Percentiles rank a stretch among this genome's conserved stretches.
Conservation (phyloP, 2,888 invertebrate species). For the Willowsia nigromaculata region DNA sequence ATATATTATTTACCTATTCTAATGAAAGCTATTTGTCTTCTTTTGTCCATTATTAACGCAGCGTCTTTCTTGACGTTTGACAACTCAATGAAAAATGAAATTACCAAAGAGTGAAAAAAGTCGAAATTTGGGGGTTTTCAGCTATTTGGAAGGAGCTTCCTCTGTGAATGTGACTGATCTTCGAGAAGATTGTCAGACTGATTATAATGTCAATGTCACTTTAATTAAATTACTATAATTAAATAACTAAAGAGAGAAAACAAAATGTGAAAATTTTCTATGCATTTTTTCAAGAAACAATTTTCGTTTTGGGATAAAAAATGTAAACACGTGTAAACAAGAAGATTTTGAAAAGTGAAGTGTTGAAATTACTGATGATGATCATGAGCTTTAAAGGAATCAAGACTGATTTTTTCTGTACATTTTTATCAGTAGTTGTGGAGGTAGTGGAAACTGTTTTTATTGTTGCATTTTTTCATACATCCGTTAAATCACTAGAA, state of each 20-base stretch:
- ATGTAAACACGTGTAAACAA: slow-evolving; percentile 30
- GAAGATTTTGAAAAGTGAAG: slow-evolving; percentile 32
- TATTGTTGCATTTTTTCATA: not conserved
- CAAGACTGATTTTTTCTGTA: not conserved
- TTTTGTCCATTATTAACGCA: not conserved
- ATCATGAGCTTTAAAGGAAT: slow-evolving; percentile 2
- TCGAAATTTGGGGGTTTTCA: not conserved
- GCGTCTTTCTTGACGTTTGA: not conserved
- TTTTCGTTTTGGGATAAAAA: not conserved
- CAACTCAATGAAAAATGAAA: not conserved
- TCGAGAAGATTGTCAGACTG: not conserved
- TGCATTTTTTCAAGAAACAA: not conserved
- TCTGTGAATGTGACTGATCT: not conserved
- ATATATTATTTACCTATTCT: not conserved
- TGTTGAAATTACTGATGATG: slow-evolving; percentile 8
- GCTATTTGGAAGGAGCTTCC: not conserved
- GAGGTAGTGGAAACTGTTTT: not conserved
- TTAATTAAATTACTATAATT: not conserved
- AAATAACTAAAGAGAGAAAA: not conserved
- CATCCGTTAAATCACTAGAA: not conserved
- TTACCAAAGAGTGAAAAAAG: not conserved
- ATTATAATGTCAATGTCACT: not conserved
- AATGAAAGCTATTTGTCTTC: slow-evolving; percentile 7
- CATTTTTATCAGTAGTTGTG: not conserved
- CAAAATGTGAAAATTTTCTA: not conserved